phyloP scores from a whole-genome alignment of 2,113 vertebrate genomes.

The Chaenogobius annularis region DNA sequence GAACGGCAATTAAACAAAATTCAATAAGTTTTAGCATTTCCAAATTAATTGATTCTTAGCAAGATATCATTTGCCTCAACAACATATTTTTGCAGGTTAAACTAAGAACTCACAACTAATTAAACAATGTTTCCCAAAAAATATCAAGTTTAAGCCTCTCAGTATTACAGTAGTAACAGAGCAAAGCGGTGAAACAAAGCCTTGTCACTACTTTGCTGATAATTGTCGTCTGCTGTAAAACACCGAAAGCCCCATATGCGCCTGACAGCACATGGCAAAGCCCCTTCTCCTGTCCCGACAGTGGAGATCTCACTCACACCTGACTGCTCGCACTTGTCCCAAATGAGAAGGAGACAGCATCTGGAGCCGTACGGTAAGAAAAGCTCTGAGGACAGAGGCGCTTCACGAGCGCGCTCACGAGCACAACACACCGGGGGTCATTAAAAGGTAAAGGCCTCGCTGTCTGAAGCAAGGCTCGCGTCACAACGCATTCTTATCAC shows the following conservation, averaged over 20 bases:
- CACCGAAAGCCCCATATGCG: slow-evolving; percentile 18
- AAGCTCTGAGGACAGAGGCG: slow-evolving; percentile 55
- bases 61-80: neutral
- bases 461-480: slow-evolving; percentile 14
- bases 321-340: slow-evolving; percentile 52
- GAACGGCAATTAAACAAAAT: too few species aligned
- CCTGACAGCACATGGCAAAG: slow-evolving; percentile 39
- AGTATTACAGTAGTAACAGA: slow-evolving; percentile 21
- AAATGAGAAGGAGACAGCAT: slow-evolving; percentile 60
- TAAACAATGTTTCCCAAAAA: neutral
- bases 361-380: slow-evolving; percentile 51
- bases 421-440: slow-evolving; percentile 35
- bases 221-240: slow-evolving; percentile 21
- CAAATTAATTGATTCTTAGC: neutral
- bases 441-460: slow-evolving; percentile 49
- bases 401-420: neutral
- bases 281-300: slow-evolving; percentile 30
- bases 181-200: slow-evolving; percentile 27
- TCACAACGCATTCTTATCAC: slow-evolving; percentile 32
- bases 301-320: slow-evolving; percentile 55
- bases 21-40: neutral
- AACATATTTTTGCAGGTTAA: neutral
- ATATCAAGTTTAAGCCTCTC: slow-evolving; percentile 4
- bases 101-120: neutral
- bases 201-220: slow-evolving; percentile 23